Base-by-base conservation (phyloP, 2,888 invertebrate species). In the Heteropelma amictum region DNA sequence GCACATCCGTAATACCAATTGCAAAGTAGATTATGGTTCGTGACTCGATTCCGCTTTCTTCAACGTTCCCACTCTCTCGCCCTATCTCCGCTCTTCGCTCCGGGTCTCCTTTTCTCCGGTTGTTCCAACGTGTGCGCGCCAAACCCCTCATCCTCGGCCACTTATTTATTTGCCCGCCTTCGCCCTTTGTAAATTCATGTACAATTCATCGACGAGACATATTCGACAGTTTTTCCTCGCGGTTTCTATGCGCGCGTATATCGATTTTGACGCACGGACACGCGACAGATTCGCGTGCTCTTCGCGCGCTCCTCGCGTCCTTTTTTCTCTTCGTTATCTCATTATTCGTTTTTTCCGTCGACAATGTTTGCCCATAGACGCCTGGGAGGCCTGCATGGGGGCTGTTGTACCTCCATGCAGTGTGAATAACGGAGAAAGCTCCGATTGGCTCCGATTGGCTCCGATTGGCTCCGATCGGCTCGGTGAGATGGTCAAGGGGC, bases 281-380 rank as follows among this genome's bases (percentile, higher is more conserved):
- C 54, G 76, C 76, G 77, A 78, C 81, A 81, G 80, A 81, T 82
- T 80, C 78, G 79, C 80, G 74, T 77, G 77, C 76, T 77, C 80
- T 73, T 75, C 72, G n/a, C n/a, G n/a, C n/a, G n/a, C n/a, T 77
- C 75, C 49, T 76, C 60, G 65, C 74, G 58, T 77, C 64, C 68
- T 76, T 54, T 77, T 72, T 71, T 56, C 12, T n/a, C n/a, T n/a
- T n/a, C n/a, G n/a, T n/a, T n/a, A n/a, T n/a, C n/a, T n/a, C n/a
- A n/a, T n/a, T n/a, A n/a, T n/a, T n/a, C n/a, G n/a, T 65, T 77
- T 68, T 1, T 7, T 12, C 10, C 4, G 40, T 28, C 49, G 19
- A 7, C 6, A 61, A n/a, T 60, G 49, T 53, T 60, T 64, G 49
- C 51, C 42, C n/a, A n/a, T n/a, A n/a, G n/a, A n/a, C n/a, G n/a